Conservation (phyloP, 2,113 vertebrate species). For the Atrichornis clamosus region DNA sequence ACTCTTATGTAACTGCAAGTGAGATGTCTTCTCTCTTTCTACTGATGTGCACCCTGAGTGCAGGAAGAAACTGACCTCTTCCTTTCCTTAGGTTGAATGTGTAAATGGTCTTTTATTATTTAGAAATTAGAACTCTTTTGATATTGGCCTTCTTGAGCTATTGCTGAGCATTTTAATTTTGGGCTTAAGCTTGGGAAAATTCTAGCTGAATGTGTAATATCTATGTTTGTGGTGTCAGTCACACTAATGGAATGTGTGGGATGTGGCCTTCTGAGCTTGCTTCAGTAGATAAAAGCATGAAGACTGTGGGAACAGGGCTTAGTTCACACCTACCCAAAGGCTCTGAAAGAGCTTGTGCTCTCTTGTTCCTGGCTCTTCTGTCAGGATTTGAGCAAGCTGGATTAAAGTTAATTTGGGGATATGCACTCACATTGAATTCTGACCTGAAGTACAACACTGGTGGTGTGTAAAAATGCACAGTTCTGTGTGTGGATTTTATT, state of each 20-base stretch:
- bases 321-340: not conserved
- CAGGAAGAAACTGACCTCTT: not conserved
- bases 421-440: not conserved
- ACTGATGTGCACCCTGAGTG: not conserved
- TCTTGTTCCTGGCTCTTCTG: not conserved
- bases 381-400: not conserved
- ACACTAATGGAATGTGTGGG: not conserved
- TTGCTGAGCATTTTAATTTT: not conserved
- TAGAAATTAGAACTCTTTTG: not conserved
- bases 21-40: not conserved
- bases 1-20: fast-evolving
- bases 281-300: not conserved
- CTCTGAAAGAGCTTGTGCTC: not conserved
- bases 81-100: not conserved
- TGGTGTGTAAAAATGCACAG: not conserved
- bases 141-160: not conserved
- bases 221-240: not conserved
- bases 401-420: not conserved
- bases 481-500: not conserved
- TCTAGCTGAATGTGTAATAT: not conserved
- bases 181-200: not conserved
- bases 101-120: not conserved
- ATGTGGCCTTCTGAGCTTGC: not conserved
- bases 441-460: not conserved
- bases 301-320: not conserved